A percentile compares a stretch with the other conserved stretches of the same genome.
These are phyloP conservation scores for Manis crassicaudata DNA, from an alignment of 2,797 vertebrate genomes.

Conservation along the genomic window DNA sequence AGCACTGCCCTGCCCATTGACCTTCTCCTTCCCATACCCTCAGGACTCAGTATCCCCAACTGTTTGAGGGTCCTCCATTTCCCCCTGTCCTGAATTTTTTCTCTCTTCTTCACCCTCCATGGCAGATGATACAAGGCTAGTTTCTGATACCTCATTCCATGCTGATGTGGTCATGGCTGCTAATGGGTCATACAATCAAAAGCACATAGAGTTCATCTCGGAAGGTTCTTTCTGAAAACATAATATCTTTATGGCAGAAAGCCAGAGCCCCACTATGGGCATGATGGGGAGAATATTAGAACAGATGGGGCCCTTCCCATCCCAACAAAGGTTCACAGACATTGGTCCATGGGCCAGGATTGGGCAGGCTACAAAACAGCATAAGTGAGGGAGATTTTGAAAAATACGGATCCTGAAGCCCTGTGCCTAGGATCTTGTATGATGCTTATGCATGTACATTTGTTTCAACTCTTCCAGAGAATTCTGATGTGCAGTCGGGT, in stretches of 20 bases:
- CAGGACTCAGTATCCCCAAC: neutral
- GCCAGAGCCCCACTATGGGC: neutral
- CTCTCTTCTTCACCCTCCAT: neutral
- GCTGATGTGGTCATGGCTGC: neutral
- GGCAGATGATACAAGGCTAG: neutral
- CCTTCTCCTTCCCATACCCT: neutral
- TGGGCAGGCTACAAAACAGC: neutral
- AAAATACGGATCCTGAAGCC: neutral
- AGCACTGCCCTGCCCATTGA: neutral
- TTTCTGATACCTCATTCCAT: neutral
- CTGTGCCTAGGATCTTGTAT: neutral
- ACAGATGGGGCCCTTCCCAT: neutral
- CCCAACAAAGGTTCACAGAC: neutral
- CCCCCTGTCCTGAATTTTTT: neutral
- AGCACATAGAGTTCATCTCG: neutral
- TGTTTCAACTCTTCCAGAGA: neutral
- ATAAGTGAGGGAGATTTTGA: neutral
- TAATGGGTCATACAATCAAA: neutral
- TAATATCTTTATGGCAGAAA: neutral
- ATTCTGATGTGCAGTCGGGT: neutral
- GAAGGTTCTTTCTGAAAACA: neutral
- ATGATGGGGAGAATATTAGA: neutral
- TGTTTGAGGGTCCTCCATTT: neutral
- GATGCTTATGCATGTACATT: neutral
- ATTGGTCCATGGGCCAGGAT: neutral